Conservation (phyloP, 1,140 invertebrate species). For the Platorchestia sp. region DNA sequence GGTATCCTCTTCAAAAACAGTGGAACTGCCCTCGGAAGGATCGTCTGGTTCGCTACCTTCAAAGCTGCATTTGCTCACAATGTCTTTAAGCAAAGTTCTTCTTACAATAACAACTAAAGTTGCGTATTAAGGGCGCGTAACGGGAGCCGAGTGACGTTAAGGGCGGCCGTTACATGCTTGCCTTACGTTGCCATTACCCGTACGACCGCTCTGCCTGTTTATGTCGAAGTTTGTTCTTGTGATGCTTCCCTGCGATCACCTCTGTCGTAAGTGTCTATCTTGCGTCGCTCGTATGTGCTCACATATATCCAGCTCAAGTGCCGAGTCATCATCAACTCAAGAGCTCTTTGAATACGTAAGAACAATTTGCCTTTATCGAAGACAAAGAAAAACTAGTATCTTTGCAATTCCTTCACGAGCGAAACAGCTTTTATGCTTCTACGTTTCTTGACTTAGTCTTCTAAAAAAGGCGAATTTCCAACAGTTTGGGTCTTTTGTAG, state of each 20-base stretch:
- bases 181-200: neutral
- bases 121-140: neutral
- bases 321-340: neutral
- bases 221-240: neutral
- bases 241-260: neutral
- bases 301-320: neutral
- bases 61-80: neutral
- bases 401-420: neutral
- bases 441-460: neutral
- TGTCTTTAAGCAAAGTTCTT: neutral
- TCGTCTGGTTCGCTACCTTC: neutral
- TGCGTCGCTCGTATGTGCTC: neutral
- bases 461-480: no score
- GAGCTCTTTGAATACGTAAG: neutral
- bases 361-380: no score
- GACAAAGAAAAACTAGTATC: no score
- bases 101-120: conserved; percentile 1
- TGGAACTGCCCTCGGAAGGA: neutral
- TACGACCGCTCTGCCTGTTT: neutral
- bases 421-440: neutral
- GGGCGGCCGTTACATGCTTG: neutral
- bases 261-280: neutral
- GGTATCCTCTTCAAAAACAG: neutral
- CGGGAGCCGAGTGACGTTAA: neutral
- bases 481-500: no score